Percentiles rank a stretch among this genome's conserved stretches.
Conservation (phyloP, 1,140 invertebrate species). For the Calliopsis andreniformis region DNA sequence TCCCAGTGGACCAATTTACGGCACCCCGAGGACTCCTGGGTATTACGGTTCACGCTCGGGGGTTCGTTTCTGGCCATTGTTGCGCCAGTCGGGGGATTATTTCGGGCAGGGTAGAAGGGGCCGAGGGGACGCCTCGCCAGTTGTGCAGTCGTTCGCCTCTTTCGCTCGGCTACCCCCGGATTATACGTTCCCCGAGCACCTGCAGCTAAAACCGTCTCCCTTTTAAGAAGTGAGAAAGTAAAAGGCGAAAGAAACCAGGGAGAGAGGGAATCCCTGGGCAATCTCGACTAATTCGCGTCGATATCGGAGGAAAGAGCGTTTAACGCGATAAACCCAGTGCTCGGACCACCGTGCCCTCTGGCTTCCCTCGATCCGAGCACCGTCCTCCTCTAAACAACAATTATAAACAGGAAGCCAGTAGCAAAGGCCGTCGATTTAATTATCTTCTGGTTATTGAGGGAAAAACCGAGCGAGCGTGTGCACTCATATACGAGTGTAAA, state of each 20-base stretch:
- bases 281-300: slow-evolving; percentile 38
- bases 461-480: slow-evolving; percentile 2
- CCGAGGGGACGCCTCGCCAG: slow-evolving; percentile 25
- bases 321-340: slow-evolving; percentile 32
- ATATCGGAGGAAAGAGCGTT: slow-evolving; percentile 41
- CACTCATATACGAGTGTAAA: slow-evolving; percentile 17
- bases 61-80: slow-evolving; percentile 77
- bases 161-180: slow-evolving; percentile 23
- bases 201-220: slow-evolving; percentile 39
- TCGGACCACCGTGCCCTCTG: slow-evolving; percentile 8
- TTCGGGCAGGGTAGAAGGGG: slow-evolving; percentile 59
- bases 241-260: neutral
- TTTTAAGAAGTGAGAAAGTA: slow-evolving; percentile 29
- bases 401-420: slow-evolving; percentile 44
- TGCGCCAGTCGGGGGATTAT: slow-evolving; percentile 73
- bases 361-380: neutral
- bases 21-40: slow-evolving; percentile 67
- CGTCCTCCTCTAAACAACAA: slow-evolving; percentile 38
- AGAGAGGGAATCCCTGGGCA: neutral
- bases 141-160: slow-evolving; percentile 30
- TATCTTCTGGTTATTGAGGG: slow-evolving; percentile 27
- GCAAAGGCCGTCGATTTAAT: slow-evolving; percentile 44
- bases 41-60: slow-evolving; percentile 71
- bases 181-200: slow-evolving; percentile 42
- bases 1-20: slow-evolving; percentile 78